These are phyloP conservation scores for Melanostoma mellinum DNA, from an alignment of 2,888 invertebrate genomes.

Conservation along the genomic window DNA sequence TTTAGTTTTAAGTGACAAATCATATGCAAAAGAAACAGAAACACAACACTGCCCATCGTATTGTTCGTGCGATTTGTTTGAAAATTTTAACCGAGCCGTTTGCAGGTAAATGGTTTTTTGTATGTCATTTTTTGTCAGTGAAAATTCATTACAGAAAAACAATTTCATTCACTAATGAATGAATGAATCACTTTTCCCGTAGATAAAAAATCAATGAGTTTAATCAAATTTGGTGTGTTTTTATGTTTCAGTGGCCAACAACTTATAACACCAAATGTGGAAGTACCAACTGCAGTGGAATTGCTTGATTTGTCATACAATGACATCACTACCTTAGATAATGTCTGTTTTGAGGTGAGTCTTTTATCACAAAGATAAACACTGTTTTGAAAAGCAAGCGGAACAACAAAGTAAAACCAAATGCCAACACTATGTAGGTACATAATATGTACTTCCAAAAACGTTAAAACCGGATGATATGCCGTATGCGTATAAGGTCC, in stretches of 20 bases:
- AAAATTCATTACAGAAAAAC: too few relatives aligned
- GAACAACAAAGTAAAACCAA: too few relatives aligned
- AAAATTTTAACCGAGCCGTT: conserved; percentile 79
- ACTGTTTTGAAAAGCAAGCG: not conserved
- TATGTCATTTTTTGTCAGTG: conserved; percentile 19
- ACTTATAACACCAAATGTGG: conserved; percentile 84
- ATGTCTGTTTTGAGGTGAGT: conserved; percentile 85
- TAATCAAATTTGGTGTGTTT: conserved; percentile 81
- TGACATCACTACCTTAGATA: conserved; percentile 85
- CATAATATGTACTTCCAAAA: too few relatives aligned
- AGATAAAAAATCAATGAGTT: not conserved
- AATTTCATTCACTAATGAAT: too few relatives aligned
- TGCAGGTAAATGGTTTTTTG: conserved; percentile 80
- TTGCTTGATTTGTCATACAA: conserved; percentile 85
- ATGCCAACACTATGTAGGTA: too few relatives aligned
- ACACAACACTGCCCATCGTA: conserved; percentile 77
- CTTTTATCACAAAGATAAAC: not conserved
- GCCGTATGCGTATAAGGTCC: too few relatives aligned
- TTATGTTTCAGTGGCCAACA: conserved; percentile 83
- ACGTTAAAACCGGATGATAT: too few relatives aligned
- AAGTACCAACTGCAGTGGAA: conserved; percentile 84
- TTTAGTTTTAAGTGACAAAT: conserved; percentile 9
- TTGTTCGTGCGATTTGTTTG: conserved; percentile 78
- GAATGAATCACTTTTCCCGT: too few relatives aligned
- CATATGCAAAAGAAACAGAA: conserved; percentile 24